Evolutionary conservation across 2,888 invertebrate genomes (phyloP), one percentile per base, ranked within the genome.

Genomic region (Scaeva pyrastri): DNA sequence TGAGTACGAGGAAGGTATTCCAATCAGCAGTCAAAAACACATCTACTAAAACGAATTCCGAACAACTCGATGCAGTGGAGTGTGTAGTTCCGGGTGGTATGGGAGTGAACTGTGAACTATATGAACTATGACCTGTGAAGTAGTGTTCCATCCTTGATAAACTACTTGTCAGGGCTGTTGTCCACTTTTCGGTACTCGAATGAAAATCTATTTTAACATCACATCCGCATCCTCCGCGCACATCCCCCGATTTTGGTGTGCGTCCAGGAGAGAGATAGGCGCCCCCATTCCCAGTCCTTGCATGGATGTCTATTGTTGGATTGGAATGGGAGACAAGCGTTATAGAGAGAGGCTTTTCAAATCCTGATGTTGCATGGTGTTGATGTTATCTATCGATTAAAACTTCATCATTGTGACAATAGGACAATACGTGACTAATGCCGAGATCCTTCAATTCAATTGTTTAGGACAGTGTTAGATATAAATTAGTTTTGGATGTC

Each of bases 341-440:
- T 26, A 26, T 31, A 31, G 31, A 8, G 31, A 31, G n/a, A 64
- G 64, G 64, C 66, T 36, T 66, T 31, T 14, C 21, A 68, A 19
- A 19, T 36, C 19, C 50, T 39, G 26, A 16, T 50, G 10, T 21
- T 19, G 31, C 4, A 43, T 68, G 70, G 31, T 70, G 50, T 50
- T 74, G 76, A 72, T 85, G 79, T 76, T 85, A 68, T 81, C 73
- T 62, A 81, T 81, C 70, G 85, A 86, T 86, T 86, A 77, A 81
- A 86, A 86, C 85, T 86, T 74, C 81, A 81, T 86, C 85, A 77
- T 80, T 75, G 48, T 80, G 85, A 85, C 80, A 85, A 80, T 70
- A 31, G 81, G 50, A 86, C 85, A 86, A 86, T 86, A 86, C 85
- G 85, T 86, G 85, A 81, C 85, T 86, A 86, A 81, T 86, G 85